phyloP scores from a whole-genome alignment of 2,888 invertebrate genomes.

The Hecatera dysodea region DNA sequence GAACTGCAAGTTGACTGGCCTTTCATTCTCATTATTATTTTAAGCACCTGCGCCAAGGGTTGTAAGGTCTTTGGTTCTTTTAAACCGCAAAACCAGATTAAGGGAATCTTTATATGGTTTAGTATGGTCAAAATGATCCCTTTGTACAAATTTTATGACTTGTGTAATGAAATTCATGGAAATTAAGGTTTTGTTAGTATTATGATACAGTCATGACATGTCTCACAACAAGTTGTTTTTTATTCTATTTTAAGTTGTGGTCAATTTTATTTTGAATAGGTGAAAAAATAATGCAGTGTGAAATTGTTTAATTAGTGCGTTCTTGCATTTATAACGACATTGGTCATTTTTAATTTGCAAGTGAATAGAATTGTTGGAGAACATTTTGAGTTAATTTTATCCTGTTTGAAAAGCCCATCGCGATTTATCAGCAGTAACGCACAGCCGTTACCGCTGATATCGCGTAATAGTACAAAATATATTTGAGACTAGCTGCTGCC shows the following conservation, averaged over 20 bases:
- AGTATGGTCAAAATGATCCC: constrained; percentile 11
- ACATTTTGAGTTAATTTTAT: not conserved
- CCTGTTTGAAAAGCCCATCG: no score
- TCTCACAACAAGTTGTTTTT: constrained; percentile 14
- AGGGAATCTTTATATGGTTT: not conserved
- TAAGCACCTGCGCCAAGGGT: constrained; percentile 34
- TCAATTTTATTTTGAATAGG: constrained; percentile 4
- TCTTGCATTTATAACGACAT: not conserved
- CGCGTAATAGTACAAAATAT: no score
- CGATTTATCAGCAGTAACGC: no score
- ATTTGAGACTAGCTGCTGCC: no score
- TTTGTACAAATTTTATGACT: constrained; percentile 53
- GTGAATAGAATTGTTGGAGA: not conserved
- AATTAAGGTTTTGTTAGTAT: not conserved
- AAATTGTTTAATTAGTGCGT: constrained; percentile 36
- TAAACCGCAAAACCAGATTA: constrained; percentile 28
- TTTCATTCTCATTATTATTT: constrained; percentile 24
- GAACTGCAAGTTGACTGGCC: not conserved
- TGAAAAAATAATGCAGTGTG: constrained; percentile 46
- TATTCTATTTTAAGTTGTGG: constrained; percentile 7
- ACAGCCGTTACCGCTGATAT: no score
- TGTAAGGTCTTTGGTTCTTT: not conserved
- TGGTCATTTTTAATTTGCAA: not conserved
- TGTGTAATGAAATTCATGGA: constrained; percentile 42
- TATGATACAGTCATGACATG: not conserved